A percentile compares a stretch with the other conserved stretches of the same genome.
Evolutionary conservation across 2,888 invertebrate genomes (phyloP).

Genomic region (Odontomyia ornata): DNA sequence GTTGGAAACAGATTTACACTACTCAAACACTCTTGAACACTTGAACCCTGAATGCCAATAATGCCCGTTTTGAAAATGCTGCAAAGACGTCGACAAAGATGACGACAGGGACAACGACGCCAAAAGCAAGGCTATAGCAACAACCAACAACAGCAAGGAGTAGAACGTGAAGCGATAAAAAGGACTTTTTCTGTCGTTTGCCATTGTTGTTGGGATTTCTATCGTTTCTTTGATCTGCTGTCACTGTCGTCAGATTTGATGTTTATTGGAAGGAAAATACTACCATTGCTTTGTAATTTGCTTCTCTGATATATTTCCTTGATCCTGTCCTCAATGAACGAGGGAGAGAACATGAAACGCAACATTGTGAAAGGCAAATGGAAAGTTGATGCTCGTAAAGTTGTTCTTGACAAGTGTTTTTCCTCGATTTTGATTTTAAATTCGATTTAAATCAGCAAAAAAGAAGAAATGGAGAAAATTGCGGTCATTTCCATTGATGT

Average conservation of each 20-base stretch:
- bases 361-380: background rate
- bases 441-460: conserved; percentile 22
- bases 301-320: too few relatives aligned
- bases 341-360: background rate
- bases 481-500: background rate
- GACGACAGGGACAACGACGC: too few relatives aligned
- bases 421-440: conserved; percentile 15
- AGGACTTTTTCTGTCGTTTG: background rate
- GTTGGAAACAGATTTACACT: conserved; percentile 13
- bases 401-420: conserved; percentile 27
- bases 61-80: background rate
- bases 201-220: conserved; percentile 3
- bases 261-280: background rate
- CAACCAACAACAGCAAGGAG: too few relatives aligned
- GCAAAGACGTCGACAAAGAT: background rate
- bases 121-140: too few relatives aligned
- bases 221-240: conserved; percentile 29
- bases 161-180: background rate
- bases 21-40: background rate
- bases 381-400: conserved; percentile 6
- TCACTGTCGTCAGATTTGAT: background rate
- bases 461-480: background rate
- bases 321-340: background rate
- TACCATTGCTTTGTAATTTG: background rate
- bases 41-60: conserved; percentile 13